Conservation (phyloP, 2,797 vertebrate genomes). For the Scolopax bukidnonensis region DNA sequence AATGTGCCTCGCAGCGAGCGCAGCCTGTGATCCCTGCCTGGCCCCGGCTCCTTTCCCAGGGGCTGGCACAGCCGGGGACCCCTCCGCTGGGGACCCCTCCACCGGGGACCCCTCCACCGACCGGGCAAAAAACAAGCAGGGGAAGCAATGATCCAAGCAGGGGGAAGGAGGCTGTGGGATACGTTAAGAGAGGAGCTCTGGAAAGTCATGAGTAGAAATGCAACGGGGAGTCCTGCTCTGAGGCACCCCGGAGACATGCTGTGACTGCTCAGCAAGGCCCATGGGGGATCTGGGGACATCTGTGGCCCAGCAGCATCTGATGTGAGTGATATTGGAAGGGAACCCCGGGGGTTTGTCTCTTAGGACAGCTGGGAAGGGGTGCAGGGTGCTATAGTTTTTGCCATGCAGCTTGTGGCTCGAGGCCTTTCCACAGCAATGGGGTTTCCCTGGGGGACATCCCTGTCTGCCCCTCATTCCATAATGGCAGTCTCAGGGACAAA, state of each 20-base stretch:
- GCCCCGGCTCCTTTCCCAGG: background rate
- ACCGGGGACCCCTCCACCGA: background rate
- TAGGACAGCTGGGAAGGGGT: background rate
- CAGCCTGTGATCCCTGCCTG: background rate
- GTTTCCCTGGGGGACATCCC: background rate
- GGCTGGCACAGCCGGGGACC: background rate
- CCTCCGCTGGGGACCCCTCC: background rate
- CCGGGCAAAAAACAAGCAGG: background rate
- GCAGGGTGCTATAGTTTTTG: background rate
- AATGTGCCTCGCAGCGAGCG: background rate
- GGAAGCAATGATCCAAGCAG: background rate
- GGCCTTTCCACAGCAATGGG: accelerated
- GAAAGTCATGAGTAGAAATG: no score
- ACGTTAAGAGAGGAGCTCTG: background rate
- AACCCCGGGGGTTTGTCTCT: background rate
- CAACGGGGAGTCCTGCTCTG: background rate
- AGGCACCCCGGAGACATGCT: background rate
- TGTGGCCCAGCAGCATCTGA: background rate
- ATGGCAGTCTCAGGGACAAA: background rate
- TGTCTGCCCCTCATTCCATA: accelerated
- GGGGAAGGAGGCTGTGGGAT: background rate
- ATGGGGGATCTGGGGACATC: accelerated
- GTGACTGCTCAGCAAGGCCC: background rate
- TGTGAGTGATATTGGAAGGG: background rate
- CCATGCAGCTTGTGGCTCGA: background rate